phyloP scores from a whole-genome alignment of 2,113 vertebrate genomes.

The Cebidichthys violaceus region DNA sequence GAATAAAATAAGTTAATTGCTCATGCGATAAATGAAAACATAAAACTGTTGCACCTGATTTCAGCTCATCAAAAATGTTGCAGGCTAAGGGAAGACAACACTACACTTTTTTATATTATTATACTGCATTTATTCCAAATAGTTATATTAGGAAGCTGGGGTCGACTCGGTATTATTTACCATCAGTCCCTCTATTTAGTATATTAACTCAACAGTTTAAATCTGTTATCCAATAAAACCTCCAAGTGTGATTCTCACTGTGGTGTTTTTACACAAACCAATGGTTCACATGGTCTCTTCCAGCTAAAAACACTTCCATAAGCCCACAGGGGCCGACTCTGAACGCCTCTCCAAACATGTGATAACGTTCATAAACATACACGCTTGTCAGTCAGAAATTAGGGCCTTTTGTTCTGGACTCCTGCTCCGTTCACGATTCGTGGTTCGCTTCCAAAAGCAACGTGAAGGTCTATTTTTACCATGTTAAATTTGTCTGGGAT shows the following conservation, averaged over 20 bases:
- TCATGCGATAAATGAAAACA: not conserved
- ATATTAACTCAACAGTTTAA: not conserved
- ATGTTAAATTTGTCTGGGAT: slow-evolving; percentile 11
- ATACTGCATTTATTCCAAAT: not conserved
- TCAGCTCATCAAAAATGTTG: too few relatives aligned
- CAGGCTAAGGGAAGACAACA: too few relatives aligned
- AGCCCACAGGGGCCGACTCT: not conserved
- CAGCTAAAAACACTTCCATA: not conserved
- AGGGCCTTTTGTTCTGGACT: slow-evolving; percentile 18
- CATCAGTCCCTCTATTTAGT: not conserved
- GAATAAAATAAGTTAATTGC: not conserved
- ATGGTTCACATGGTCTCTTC: not conserved
- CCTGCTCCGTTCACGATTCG: not conserved
- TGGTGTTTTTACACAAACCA: not conserved
- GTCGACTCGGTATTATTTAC: not conserved
- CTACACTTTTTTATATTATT: too few relatives aligned
- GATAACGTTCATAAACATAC: not conserved
- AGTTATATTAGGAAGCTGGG: not conserved
- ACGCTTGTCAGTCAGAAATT: slow-evolving; percentile 26
- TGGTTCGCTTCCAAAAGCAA: slow-evolving; percentile 5
- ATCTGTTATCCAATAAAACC: not conserved
- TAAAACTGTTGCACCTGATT: not conserved
- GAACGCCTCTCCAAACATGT: slow-evolving; percentile 20
- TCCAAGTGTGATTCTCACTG: not conserved
- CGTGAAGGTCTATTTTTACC: not conserved